Evolutionary conservation across 2,888 invertebrate species (phyloP), one percentile per base, ranked within the genome.

Genomic region (Prosopocoilus inquinatus): DNA sequence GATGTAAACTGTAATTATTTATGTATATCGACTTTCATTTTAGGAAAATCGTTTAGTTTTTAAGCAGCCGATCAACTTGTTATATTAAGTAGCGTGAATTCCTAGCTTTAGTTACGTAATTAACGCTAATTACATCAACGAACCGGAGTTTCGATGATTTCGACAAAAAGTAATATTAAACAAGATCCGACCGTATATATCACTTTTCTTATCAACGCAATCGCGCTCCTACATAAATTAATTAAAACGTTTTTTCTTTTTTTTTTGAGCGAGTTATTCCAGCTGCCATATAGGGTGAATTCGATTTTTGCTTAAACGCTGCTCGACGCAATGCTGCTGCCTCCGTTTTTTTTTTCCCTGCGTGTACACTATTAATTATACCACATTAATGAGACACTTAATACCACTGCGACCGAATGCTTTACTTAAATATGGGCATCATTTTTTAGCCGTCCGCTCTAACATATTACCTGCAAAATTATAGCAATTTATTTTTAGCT

Each of bases 241-340:
- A 50, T 49, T 49, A 49, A 49, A 32, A 35, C 13, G 16, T 28
- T 34, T 43, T 54, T 53, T 53, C 45, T 46, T 28, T 34, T 43
- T 54, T 53, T 53, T 49, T 46, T 35, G 38, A 49, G 45, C 54
- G 45, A 50, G 54, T 54, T 38, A 12, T 35, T 45, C 44, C 39
- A 28, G 46, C 44, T 44, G 9, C 54, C 54, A 44, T 54, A 54
- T 54, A 44, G 34, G 54, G 54, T 34, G 32, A 49, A 46, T 49
- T 54, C 46, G 46, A 49, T 49, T 54, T 54, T 55, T 55, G 35
- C 50, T 39, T 35, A 11, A 16, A 39, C 20, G 46, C 41, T 15
- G 15, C 9, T 41, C 41, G 13, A 41, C 41, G 41, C 16, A 41
- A 41, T 11, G 11, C 16, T 41, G 20, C 20, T 28, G 20, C 12